Percentiles rank a stretch among this genome's conserved stretches.
Evolutionary conservation across 2,888 invertebrate genomes (phyloP).

Genomic region (Spilarctia lutea): DNA sequence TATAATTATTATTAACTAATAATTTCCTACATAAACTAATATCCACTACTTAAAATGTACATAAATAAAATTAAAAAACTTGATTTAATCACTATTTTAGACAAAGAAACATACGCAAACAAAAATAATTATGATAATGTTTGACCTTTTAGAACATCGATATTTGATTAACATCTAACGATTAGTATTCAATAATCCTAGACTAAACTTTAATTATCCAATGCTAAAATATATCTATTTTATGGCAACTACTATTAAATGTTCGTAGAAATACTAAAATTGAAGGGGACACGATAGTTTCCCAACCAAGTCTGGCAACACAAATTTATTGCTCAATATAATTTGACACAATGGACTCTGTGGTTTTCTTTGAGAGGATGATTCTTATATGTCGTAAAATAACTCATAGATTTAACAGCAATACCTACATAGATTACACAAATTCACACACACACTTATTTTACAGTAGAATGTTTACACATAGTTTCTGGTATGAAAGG

Average conservation of each 20-base stretch:
- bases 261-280: slow-evolving; percentile 14
- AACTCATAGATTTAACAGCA: neutral
- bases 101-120: slow-evolving; percentile 2
- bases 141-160: slow-evolving; percentile 27
- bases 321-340: neutral
- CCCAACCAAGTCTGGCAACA: slow-evolving; percentile 18
- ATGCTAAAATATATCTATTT: slow-evolving; percentile 15
- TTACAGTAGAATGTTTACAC: neutral
- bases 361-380: neutral
- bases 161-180: slow-evolving; percentile 22
- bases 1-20: neutral
- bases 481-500: neutral
- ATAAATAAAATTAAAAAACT: slow-evolving; percentile 1
- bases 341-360: neutral
- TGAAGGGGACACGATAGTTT: neutral
- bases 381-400: neutral
- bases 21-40: neutral
- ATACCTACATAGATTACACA: neutral
- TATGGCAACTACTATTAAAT: slow-evolving; percentile 7
- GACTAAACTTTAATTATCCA: slow-evolving; percentile 27
- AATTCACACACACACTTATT: neutral
- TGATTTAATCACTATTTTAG: neutral
- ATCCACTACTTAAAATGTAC: neutral
- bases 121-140: slow-evolving; percentile 12
- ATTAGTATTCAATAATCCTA: slow-evolving; percentile 37